A percentile compares a stretch with the other conserved stretches of the same genome.
phyloP scores from a whole-genome alignment of 2,113 vertebrate genomes.

The Cheirogaleus medius region DNA sequence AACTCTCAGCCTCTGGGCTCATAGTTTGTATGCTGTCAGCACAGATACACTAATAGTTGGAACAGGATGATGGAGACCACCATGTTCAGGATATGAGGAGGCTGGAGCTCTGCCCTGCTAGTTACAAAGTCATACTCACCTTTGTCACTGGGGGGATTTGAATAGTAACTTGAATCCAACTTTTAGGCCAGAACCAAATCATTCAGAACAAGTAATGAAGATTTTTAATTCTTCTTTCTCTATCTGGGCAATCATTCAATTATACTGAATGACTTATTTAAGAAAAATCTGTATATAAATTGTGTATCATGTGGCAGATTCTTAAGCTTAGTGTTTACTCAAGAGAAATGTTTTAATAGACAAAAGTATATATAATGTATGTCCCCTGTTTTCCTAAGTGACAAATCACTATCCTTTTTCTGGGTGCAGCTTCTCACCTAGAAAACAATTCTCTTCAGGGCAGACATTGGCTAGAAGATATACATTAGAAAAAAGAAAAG shows the following conservation, averaged over 20 bases:
- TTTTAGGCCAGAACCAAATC: background rate
- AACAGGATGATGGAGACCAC: background rate
- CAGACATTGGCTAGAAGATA: background rate
- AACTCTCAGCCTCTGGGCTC: background rate
- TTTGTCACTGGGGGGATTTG: background rate
- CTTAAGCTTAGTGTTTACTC: background rate
- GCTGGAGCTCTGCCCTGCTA: background rate
- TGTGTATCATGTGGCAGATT: background rate
- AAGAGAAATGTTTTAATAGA: slow-evolving; percentile 1
- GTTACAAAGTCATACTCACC: background rate
- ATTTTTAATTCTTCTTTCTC: background rate
- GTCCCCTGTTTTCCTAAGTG: background rate
- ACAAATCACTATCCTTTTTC: background rate
- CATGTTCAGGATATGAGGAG: background rate
- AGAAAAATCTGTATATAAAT: background rate
- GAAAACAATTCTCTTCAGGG: slow-evolving; percentile 18
- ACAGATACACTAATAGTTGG: background rate
- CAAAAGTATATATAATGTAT: background rate
- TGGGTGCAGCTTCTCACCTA: background rate
- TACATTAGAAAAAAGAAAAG: background rate
- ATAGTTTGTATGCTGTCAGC: background rate
- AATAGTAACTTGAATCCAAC: background rate
- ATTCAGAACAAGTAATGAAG: background rate
- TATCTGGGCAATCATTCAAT: background rate
- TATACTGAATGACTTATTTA: background rate